These are phyloP conservation scores for Gymnoscelis rufifasciata DNA, from an alignment of 2,888 invertebrate species.

Conservation along the genomic window DNA sequence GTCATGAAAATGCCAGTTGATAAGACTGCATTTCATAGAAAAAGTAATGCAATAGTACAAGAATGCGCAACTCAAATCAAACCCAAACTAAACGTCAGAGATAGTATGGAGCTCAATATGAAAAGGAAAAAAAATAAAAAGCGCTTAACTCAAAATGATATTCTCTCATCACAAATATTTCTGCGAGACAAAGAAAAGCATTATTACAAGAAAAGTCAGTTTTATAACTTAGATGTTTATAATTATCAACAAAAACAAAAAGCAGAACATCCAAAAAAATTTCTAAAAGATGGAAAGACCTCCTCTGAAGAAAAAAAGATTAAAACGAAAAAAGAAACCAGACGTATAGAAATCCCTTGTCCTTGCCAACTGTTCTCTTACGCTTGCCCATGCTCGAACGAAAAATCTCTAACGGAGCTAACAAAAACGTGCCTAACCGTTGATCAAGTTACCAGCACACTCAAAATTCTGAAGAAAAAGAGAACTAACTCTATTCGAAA, in stretches of 20 bases:
- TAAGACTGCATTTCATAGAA: constrained; percentile 36
- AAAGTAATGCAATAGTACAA: constrained; percentile 49
- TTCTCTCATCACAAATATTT: constrained; percentile 53
- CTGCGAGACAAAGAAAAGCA: constrained; percentile 40
- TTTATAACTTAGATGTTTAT: constrained; percentile 34
- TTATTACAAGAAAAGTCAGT: constrained; percentile 25
- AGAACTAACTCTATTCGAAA: constrained; percentile 30
- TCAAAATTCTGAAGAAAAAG: constrained; percentile 31
- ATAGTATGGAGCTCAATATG: constrained; percentile 39
- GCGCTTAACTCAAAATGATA: constrained; percentile 32
- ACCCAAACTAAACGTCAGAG: constrained; percentile 38
- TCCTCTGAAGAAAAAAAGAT: constrained; percentile 42
- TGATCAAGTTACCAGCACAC: constrained; percentile 45
- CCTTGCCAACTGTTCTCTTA: constrained; percentile 65
- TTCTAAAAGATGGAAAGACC: constrained; percentile 52
- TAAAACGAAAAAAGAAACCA: constrained; percentile 45
- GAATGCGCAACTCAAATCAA: constrained; percentile 52
- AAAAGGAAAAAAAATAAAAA: constrained; percentile 44
- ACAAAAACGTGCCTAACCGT: constrained; percentile 38
- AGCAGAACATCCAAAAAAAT: constrained; percentile 33
- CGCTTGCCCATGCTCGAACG: constrained; percentile 53
- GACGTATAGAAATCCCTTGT: constrained; percentile 53
- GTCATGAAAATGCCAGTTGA: constrained; percentile 30
- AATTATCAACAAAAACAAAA: constrained; percentile 51
- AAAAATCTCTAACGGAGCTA: constrained; percentile 45